phyloP scores from a whole-genome alignment of 2,797 vertebrate genomes.

The Aldrovandia affinis region DNA sequence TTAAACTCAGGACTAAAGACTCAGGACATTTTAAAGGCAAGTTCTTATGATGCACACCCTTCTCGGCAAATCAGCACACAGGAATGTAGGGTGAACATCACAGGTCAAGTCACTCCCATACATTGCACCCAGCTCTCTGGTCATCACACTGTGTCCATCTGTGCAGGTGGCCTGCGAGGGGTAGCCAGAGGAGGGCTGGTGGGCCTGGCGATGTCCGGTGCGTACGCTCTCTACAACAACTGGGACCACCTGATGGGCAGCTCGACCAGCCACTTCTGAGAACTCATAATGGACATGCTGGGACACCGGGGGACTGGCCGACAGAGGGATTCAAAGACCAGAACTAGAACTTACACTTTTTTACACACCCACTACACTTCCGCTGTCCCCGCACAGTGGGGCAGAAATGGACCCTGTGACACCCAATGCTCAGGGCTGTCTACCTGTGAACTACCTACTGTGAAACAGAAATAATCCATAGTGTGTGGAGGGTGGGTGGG shows the following conservation, averaged over 20 bases:
- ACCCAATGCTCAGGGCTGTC: not conserved
- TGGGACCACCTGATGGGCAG: conserved; percentile 82
- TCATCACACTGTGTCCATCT: not conserved
- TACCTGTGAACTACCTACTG: too few relatives aligned
- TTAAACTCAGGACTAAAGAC: too few relatives aligned
- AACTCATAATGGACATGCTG: conserved; percentile 37
- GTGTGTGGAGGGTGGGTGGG: not conserved
- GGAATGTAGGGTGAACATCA: too few relatives aligned
- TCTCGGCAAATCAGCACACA: not conserved
- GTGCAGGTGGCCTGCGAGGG: conserved; percentile 75
- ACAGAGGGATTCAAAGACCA: not conserved
- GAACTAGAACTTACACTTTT: not conserved
- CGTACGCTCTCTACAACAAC: conserved; percentile 82
- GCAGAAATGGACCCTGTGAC: not conserved
- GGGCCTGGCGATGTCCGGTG: conserved; percentile 74
- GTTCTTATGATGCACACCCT: not conserved
- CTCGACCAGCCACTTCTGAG: conserved; percentile 70
- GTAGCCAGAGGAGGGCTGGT: conserved; percentile 72
- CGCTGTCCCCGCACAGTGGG: not conserved
- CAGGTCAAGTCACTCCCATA: too few relatives aligned
- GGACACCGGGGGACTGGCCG: not conserved
- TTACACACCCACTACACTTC: not conserved
- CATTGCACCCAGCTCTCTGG: not conserved
- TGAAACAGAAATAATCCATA: not conserved
- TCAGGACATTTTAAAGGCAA: too few relatives aligned